These are phyloP conservation scores for Bos javanicus DNA, from an alignment of 2,113 vertebrate genomes.

Conservation along the genomic window DNA sequence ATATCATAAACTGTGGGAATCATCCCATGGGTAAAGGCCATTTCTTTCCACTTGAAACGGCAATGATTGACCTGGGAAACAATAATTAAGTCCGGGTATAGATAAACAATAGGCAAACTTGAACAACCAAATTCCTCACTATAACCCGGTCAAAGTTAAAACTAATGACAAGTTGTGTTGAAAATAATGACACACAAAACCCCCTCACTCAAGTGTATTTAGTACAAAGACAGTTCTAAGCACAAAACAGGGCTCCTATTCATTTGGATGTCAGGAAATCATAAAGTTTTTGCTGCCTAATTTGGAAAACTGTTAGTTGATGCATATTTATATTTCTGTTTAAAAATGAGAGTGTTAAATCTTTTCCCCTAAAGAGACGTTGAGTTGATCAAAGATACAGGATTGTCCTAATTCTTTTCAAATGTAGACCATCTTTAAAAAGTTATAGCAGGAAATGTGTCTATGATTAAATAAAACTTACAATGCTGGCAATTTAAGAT, in stretches of 20 bases:
- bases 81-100: slow-evolving; percentile 46
- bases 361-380: slow-evolving; percentile 49
- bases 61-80: slow-evolving; percentile 43
- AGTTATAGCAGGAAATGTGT: slow-evolving; percentile 17
- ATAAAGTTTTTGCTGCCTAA: slow-evolving; percentile 40
- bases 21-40: background rate
- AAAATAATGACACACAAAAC: slow-evolving; percentile 51
- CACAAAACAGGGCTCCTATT: slow-evolving; percentile 26
- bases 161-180: slow-evolving; percentile 48
- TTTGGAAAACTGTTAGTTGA: slow-evolving; percentile 50
- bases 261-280: slow-evolving; percentile 31
- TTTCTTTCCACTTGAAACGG: background rate
- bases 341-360: slow-evolving; percentile 59
- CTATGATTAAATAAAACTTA: slow-evolving; percentile 46
- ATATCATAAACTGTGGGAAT: background rate
- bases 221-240: slow-evolving; percentile 39
- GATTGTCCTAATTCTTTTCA: slow-evolving; percentile 67
- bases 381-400: slow-evolving; percentile 65
- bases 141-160: slow-evolving; percentile 44
- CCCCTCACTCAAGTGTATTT: slow-evolving; percentile 6
- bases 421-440: slow-evolving; percentile 66
- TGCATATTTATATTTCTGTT: slow-evolving; percentile 69
- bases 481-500: background rate
- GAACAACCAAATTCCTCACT: slow-evolving; percentile 27
- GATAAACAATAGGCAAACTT: slow-evolving; percentile 53